These are phyloP conservation scores for Synanthedon formicaeformis DNA, from an alignment of 2,888 invertebrate genomes.

Conservation along the genomic window DNA sequence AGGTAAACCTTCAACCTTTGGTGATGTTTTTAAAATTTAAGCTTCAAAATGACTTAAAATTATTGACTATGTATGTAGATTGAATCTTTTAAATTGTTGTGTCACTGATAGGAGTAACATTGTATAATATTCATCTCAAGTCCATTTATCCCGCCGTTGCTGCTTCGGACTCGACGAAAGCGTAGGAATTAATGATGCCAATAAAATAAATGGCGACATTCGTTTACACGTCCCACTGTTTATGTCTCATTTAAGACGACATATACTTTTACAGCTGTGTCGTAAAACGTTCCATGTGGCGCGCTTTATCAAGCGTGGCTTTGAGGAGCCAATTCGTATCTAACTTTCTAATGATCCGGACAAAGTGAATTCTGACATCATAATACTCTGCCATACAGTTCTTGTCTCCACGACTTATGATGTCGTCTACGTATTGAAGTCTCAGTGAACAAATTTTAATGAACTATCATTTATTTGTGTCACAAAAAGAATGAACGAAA, in stretches of 20 bases:
- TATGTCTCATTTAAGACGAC: constrained; percentile 69
- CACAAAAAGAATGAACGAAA: no score
- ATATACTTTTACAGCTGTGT: constrained; percentile 58
- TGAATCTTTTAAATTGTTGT: no score
- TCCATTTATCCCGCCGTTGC: constrained; percentile 5
- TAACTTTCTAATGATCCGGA: constrained; percentile 35
- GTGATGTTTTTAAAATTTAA: no score
- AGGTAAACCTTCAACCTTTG: no score
- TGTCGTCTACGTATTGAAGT: no score
- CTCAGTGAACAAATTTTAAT: no score
- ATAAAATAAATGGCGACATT: constrained; percentile 69
- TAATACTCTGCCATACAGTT: not conserved
- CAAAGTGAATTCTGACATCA: constrained; percentile 30
- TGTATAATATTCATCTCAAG: constrained; percentile 5
- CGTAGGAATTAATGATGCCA: constrained; percentile 59
- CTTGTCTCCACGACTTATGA: not conserved
- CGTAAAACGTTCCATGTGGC: constrained; percentile 61
- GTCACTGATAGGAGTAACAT: not conserved
- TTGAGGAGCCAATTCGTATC: constrained; percentile 38
- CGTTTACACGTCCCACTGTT: constrained; percentile 66
- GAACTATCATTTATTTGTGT: no score
- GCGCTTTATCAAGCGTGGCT: constrained; percentile 36
- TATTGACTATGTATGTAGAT: no score
- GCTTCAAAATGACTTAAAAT: no score
- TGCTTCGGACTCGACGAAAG: constrained; percentile 46